Evolutionary conservation across 1,140 invertebrate genomes (phyloP), one percentile per base, ranked within the genome.

Genomic region (Dendroctonus ponderosae): DNA sequence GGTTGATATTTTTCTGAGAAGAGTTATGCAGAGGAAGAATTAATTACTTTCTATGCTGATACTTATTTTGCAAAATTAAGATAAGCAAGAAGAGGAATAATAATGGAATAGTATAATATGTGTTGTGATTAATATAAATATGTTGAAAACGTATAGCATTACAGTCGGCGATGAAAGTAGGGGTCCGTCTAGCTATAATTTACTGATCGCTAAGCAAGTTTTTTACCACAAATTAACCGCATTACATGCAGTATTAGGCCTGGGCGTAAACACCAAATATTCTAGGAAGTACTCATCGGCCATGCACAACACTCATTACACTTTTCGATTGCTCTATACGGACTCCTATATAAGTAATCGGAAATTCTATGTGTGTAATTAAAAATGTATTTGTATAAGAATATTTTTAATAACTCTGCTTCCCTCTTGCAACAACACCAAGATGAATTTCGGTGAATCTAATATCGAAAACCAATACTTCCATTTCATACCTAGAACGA

Each of bases 121-220:
- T 65, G 63, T 65, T 56, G 63, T 65, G 54, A 65, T 49, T 58
- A 65, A 44, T 43, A 57, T 15, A 65, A 65, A 65, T 41, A n/a
- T 65, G 46, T 65, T 58, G 50, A 58, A 65, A 62, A 49, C 8
- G 38, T 42, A 60, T 60, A 48, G 12, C 12, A 9, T 43, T 6
- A 44, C 9, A 9, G 15, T 43, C 8, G 2, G 1, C 26, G 15
- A 9, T 58, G 15, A 26, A 26, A 12, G 2, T n/a, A 52, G 7
- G 8, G 7, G 50, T 52, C 15, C 14, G 11, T 11, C 8, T 8
- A 15, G 8, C 50, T 52, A 12, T 52, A 52, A 52, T 12, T 12
- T 52, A 8, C 14, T 26, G 15, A n/a, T 2, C 8, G 15, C 14
- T 52, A 8, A 26, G 14, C 9, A 9, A 8, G 8, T 52, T 52